Percentiles rank a stretch among this genome's conserved stretches.
Conservation (phyloP, 1,140 invertebrate genomes). For the Diplogasteroides magnus region DNA sequence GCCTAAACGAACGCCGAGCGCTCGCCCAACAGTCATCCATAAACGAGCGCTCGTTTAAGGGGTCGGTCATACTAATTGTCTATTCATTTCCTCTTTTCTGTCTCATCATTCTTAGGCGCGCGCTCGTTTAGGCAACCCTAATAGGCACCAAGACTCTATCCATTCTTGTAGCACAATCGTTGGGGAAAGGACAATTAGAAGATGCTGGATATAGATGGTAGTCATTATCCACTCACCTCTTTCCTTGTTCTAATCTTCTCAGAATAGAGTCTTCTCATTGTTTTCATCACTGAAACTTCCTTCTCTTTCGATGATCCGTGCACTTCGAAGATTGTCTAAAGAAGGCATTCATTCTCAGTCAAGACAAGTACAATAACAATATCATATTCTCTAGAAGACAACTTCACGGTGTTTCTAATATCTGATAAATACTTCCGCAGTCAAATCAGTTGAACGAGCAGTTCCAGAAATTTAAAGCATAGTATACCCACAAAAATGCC, state of each 20-base stretch:
- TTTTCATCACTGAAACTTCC: conserved; percentile 60
- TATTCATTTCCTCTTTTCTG: neutral
- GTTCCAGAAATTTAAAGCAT: no score
- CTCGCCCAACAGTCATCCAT: neutral
- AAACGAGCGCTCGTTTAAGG: no score
- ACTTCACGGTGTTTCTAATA: no score
- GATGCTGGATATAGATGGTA: conserved; percentile 49
- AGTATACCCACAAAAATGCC: neutral
- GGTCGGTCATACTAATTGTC: neutral
- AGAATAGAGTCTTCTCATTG: conserved; percentile 58
- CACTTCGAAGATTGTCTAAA: conserved; percentile 88
- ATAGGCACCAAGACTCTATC: neutral
- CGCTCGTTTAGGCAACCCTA: neutral
- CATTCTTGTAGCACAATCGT: conserved; percentile 39
- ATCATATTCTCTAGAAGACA: no score
- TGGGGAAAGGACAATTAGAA: neutral
- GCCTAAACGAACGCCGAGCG: no score
- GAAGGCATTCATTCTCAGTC: neutral
- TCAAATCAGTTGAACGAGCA: no score
- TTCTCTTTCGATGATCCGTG: conserved; percentile 71
- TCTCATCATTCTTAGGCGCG: neutral
- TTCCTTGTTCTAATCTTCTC: conserved; percentile 33
- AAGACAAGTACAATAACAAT: no score
- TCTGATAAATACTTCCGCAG: no score
- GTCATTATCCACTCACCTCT: conserved; percentile 38